Percentiles rank a stretch among this genome's conserved stretches.
Evolutionary conservation across 2,797 vertebrate genomes (phyloP).

Genomic region (Ptychadena robeensis): DNA sequence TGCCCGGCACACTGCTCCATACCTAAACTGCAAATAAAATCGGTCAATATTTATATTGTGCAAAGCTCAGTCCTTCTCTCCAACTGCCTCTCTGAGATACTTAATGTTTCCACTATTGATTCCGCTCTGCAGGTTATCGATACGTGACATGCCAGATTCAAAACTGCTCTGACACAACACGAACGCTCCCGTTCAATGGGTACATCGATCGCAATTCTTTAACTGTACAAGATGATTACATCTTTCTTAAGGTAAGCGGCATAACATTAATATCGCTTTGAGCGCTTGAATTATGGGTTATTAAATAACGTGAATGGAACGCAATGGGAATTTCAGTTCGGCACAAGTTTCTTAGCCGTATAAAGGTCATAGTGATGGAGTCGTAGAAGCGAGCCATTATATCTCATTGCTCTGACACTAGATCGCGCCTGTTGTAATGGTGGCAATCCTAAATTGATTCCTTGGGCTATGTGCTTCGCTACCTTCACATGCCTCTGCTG

Average conservation of each 20-base stretch:
- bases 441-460: too few relatives aligned
- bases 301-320: background rate
- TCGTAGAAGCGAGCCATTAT: too few relatives aligned
- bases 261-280: background rate
- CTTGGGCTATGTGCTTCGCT: too few relatives aligned
- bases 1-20: background rate
- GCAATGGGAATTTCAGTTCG: background rate
- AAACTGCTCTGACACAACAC: slow-evolving; percentile 87
- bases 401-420: too few relatives aligned
- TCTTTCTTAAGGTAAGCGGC: slow-evolving; percentile 89
- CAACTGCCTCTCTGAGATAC: slow-evolving; percentile 63
- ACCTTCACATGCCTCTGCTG: too few relatives aligned
- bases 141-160: slow-evolving; percentile 90
- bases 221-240: slow-evolving; percentile 88
- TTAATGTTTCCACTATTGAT: slow-evolving; percentile 60
- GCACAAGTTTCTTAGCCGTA: too few relatives aligned
- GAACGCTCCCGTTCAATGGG: slow-evolving; percentile 80
- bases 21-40: slow-evolving; percentile 25
- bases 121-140: slow-evolving; percentile 77
- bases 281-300: slow-evolving; percentile 10
- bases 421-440: too few relatives aligned
- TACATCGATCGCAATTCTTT: slow-evolving; percentile 87
- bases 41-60: slow-evolving; percentile 44
- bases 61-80: slow-evolving; percentile 53
- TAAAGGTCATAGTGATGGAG: too few relatives aligned